phyloP scores from a whole-genome alignment of 2,113 vertebrate species.

The Callaeas wilsoni region DNA sequence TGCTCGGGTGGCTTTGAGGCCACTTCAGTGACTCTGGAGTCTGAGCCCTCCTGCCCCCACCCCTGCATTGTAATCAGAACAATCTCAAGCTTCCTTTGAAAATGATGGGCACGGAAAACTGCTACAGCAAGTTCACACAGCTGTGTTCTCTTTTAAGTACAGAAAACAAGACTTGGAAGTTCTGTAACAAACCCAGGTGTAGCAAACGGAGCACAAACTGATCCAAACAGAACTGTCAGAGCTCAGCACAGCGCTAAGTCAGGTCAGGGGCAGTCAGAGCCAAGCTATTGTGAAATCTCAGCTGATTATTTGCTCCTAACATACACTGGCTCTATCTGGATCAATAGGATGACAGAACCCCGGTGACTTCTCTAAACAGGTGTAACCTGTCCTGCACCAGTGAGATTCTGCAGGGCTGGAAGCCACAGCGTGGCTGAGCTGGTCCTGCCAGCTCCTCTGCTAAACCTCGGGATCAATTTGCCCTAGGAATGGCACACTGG shows the following conservation, averaged over 20 bases:
- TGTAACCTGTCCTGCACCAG: not conserved
- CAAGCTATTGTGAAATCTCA: not conserved
- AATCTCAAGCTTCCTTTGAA: not conserved
- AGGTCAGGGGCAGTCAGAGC: not conserved
- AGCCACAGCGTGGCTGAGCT: not conserved
- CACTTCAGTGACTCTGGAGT: not conserved
- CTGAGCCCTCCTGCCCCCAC: not conserved
- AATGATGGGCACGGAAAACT: not conserved
- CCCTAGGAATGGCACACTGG: not conserved
- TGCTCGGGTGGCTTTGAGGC: not conserved
- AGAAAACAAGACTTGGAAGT: not conserved
- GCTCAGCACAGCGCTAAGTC: not conserved
- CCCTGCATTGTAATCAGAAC: not conserved
- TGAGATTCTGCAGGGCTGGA: not conserved
- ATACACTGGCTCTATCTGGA: not conserved
- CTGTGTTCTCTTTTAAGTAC: not conserved
- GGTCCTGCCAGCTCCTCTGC: not conserved
- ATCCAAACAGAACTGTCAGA: not conserved
- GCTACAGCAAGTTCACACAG: not conserved
- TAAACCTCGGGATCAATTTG: not conserved
- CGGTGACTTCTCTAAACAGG: not conserved
- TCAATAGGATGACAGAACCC: not conserved
- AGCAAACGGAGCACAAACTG: not conserved
- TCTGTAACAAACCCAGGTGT: not conserved
- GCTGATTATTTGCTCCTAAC: not conserved